A percentile compares a stretch with the other conserved stretches of the same genome.
phyloP scores from a whole-genome alignment of 2,888 invertebrate species.

The Lepeophtheirus nordmannii region DNA sequence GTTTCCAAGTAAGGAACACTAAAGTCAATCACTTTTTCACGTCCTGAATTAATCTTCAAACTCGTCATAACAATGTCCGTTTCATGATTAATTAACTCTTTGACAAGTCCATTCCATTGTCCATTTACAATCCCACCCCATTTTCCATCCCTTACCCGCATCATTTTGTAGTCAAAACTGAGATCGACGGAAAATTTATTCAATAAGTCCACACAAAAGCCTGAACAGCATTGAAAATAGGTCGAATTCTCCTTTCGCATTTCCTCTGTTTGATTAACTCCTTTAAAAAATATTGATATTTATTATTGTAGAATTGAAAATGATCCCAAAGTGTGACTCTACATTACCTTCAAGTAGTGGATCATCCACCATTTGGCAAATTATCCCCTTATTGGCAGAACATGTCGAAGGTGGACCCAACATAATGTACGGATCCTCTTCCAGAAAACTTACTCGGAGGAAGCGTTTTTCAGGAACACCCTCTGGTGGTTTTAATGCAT shows the following conservation, averaged over 20 bases:
- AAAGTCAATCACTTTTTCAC: slow-evolving; percentile 84
- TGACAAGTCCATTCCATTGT: slow-evolving; percentile 88
- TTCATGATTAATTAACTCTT: slow-evolving; percentile 77
- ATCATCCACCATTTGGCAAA: slow-evolving; percentile 51
- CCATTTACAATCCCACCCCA: slow-evolving; percentile 62
- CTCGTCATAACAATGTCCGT: slow-evolving; percentile 95
- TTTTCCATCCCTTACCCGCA: slow-evolving; percentile 67
- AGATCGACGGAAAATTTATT: slow-evolving; percentile 84
- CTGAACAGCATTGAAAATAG: slow-evolving; percentile 64
- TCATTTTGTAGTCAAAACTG: slow-evolving; percentile 59
- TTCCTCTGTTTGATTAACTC: slow-evolving; percentile 7
- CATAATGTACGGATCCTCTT: slow-evolving; percentile 84
- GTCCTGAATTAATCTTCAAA: slow-evolving; percentile 66
- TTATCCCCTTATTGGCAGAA: slow-evolving; percentile 70
- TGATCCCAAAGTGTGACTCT: not conserved
- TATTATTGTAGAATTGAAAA: no score
- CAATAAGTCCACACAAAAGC: slow-evolving; percentile 91
- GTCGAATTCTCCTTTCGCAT: slow-evolving; percentile 10
- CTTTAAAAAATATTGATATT: no score
- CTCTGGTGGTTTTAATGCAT: slow-evolving; percentile 83
- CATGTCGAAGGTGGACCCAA: slow-evolving; percentile 84
- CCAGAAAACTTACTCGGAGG: slow-evolving; percentile 35
- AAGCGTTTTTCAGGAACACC: slow-evolving; percentile 82
- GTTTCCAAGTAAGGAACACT: slow-evolving; percentile 93
- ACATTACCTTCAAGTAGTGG: not conserved